Evolutionary conservation across 2,888 invertebrate species (phyloP).

Genomic region (Habroteleia sp.): DNA sequence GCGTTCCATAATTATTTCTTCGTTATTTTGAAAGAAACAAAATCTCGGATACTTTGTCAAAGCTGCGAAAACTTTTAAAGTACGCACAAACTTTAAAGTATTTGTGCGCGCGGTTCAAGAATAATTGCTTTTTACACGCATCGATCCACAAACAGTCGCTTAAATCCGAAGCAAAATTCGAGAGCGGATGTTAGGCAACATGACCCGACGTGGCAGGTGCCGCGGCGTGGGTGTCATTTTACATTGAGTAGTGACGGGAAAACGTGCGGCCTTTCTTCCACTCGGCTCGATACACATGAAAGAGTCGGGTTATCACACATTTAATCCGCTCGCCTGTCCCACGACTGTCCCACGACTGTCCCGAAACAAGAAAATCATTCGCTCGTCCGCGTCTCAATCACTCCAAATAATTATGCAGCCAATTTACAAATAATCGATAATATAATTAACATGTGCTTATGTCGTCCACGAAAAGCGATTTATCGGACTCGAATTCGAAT

Average conservation of each 20-base stretch:
- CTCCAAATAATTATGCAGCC: conserved; percentile 1
- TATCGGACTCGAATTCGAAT: conserved; percentile 31
- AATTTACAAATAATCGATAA: conserved; percentile 43
- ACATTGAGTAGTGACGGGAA: conserved; percentile 70
- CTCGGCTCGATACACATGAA: conserved; percentile 38
- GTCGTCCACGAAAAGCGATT: conserved; percentile 30
- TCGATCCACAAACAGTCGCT: conserved; percentile 28
- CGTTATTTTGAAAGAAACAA: too few species aligned
- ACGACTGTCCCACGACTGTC: not conserved
- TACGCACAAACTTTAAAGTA: too few species aligned
- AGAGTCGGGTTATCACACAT: conserved; percentile 37
- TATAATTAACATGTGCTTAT: conserved; percentile 38
- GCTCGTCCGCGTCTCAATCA: not conserved
- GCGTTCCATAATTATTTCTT: too few species aligned
- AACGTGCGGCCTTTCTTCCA: conserved; percentile 63
- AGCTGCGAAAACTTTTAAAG: too few species aligned
- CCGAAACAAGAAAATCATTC: conserved; percentile 4
- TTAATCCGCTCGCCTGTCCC: conserved; percentile 5
- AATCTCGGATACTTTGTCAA: too few species aligned
- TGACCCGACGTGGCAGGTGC: conserved; percentile 68
- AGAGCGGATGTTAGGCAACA: conserved; percentile 75
- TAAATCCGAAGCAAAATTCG: conserved; percentile 50
- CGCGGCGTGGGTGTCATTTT: conserved; percentile 74
- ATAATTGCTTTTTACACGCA: conserved; percentile 26
- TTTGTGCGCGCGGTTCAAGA: conserved; percentile 2